Percentiles rank a stretch among this genome's conserved stretches.
phyloP scores from a whole-genome alignment of 1,140 invertebrate species.

The Cydia pomonella region DNA sequence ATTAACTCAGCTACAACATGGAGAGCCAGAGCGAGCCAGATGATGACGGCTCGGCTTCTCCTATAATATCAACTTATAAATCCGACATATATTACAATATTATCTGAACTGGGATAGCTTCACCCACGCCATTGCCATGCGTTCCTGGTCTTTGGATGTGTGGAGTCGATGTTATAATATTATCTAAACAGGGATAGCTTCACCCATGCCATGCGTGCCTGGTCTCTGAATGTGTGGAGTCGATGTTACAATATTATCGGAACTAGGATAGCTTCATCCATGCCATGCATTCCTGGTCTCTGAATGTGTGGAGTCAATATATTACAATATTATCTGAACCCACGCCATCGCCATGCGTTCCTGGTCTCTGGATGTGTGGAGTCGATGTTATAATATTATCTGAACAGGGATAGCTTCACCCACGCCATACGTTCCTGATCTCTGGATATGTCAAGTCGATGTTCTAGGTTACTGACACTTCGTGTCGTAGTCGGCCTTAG shows the following conservation, averaged over 20 bases:
- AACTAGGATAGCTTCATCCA: slow-evolving; percentile 46
- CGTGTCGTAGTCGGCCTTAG: no score
- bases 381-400: slow-evolving; percentile 63
- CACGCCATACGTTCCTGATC: slow-evolving; percentile 37
- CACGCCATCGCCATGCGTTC: slow-evolving; percentile 39
- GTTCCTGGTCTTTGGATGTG: slow-evolving; percentile 20
- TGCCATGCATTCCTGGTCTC: slow-evolving; percentile 32
- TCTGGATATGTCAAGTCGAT: slow-evolving; percentile 11
- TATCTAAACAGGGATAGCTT: slow-evolving; percentile 48
- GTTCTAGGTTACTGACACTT: no score
- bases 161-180: no score
- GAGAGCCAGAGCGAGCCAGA: no score
- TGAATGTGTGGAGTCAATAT: slow-evolving; percentile 21
- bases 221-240: slow-evolving; percentile 23
- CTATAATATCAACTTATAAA: no score
- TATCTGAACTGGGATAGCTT: slow-evolving; percentile 48
- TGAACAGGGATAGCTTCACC: slow-evolving; percentile 45
- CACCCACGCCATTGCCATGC: slow-evolving; percentile 43
- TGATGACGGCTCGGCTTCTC: no score
- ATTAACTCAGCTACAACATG: no score
- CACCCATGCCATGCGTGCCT: slow-evolving; percentile 42
- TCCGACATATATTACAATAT: slow-evolving; percentile 46
- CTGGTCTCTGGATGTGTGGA: slow-evolving; percentile 3
- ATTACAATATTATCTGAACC: slow-evolving; percentile 49
- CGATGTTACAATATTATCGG: slow-evolving; percentile 48